phyloP scores from a whole-genome alignment of 1,140 invertebrate species.

The Camponotus vicinus region DNA sequence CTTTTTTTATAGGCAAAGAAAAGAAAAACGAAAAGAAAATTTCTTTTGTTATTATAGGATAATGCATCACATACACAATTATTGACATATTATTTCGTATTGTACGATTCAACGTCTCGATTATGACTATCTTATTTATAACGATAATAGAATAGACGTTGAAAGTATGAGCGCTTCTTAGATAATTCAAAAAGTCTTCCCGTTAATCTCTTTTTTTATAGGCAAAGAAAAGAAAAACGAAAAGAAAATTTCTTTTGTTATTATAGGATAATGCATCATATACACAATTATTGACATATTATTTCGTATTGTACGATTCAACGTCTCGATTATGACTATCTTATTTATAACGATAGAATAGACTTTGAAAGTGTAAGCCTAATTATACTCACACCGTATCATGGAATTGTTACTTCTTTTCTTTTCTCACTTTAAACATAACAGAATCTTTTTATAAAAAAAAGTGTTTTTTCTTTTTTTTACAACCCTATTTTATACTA shows the following conservation, averaged over 20 bases:
- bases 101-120: neutral
- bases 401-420: neutral
- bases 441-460: neutral
- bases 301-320: neutral
- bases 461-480: neutral
- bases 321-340: neutral
- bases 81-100: neutral
- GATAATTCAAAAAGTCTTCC: neutral
- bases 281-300: too few species aligned
- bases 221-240: neutral
- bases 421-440: neutral
- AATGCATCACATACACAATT: too few species aligned
- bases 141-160: neutral
- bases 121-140: neutral
- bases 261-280: too few species aligned
- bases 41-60: too few species aligned
- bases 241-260: neutral
- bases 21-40: neutral
- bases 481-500: neutral
- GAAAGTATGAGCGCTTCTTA: neutral
- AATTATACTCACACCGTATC: neutral
- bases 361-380: neutral
- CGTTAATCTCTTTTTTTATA: neutral
- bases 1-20: neutral
- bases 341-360: neutral